A percentile compares a stretch with the other conserved stretches of the same genome.
These are phyloP conservation scores for Callospermophilus lateralis DNA, from an alignment of 2,113 vertebrate genomes.

Conservation along the genomic window DNA sequence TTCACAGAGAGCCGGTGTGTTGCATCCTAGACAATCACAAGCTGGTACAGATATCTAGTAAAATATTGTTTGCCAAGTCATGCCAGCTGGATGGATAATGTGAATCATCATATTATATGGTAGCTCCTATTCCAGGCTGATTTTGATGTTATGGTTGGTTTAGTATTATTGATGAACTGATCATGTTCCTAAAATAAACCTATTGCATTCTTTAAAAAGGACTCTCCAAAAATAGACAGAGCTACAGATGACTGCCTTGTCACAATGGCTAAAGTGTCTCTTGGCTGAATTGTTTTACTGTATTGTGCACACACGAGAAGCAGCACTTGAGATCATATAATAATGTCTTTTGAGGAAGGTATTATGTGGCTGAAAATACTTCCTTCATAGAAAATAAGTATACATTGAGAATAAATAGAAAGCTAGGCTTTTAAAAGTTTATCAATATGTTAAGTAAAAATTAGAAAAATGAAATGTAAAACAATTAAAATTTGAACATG, in stretches of 20 bases:
- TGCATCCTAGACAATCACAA: slow-evolving; percentile 52
- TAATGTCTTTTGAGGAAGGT: slow-evolving; percentile 56
- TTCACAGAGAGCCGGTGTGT: slow-evolving; percentile 54
- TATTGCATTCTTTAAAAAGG: slow-evolving; percentile 79
- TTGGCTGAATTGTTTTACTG: slow-evolving; percentile 1
- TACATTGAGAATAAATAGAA: neutral
- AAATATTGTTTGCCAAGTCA: slow-evolving; percentile 67
- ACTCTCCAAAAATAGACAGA: slow-evolving; percentile 75
- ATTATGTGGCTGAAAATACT: slow-evolving; percentile 37
- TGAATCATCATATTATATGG: slow-evolving; percentile 67
- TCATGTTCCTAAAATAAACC: slow-evolving; percentile 77
- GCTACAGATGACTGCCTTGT: slow-evolving; percentile 58
- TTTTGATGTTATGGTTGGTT: slow-evolving; percentile 77
- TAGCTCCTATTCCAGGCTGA: slow-evolving; percentile 62
- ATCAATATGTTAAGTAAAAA: slow-evolving; percentile 54
- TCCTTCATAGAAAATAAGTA: slow-evolving; percentile 14
- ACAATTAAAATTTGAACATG: slow-evolving; percentile 69
- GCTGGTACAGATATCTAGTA: slow-evolving; percentile 63
- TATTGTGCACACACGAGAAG: neutral
- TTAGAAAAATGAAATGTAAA: slow-evolving; percentile 62
- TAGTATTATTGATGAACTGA: slow-evolving; percentile 74
- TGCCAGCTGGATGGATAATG: slow-evolving; percentile 66
- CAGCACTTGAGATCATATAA: neutral
- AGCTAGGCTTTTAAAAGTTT: neutral
- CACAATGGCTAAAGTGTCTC: slow-evolving; percentile 54